Evolutionary conservation across 2,888 invertebrate species (phyloP).

Genomic region (Leptinotarsa peninsularis): DNA sequence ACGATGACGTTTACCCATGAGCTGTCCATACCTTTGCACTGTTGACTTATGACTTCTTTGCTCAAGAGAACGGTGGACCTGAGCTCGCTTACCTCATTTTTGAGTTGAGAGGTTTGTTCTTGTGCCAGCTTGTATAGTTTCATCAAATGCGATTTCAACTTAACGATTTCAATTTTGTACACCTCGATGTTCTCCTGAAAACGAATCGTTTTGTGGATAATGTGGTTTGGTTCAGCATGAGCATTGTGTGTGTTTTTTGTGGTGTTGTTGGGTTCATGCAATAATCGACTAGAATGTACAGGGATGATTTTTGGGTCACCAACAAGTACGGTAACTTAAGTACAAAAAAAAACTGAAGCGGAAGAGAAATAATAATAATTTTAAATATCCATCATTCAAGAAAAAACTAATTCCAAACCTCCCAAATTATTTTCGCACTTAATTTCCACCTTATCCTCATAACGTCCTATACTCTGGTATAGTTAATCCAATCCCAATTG

Average conservation of each 20-base stretch:
- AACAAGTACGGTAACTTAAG: slow-evolving; percentile 31
- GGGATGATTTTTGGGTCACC: slow-evolving; percentile 42
- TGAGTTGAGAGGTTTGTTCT: slow-evolving; percentile 71
- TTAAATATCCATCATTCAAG: too few relatives aligned
- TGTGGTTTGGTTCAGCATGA: not conserved
- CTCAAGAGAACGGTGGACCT: slow-evolving; percentile 40
- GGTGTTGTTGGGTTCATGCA: not conserved
- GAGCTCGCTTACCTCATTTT: slow-evolving; percentile 70
- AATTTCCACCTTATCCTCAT: too few relatives aligned
- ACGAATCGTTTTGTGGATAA: not conserved
- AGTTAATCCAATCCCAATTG: too few relatives aligned
- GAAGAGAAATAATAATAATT: slow-evolving; percentile 9
- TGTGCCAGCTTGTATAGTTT: slow-evolving; percentile 71
- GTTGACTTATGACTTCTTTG: slow-evolving; percentile 33
- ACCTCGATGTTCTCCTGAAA: slow-evolving; percentile 80
- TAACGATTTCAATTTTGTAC: slow-evolving; percentile 75
- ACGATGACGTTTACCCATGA: slow-evolving; percentile 70
- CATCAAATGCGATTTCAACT: slow-evolving; percentile 69
- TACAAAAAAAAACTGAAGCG: not conserved
- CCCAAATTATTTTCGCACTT: too few relatives aligned
- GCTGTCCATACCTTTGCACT: slow-evolving; percentile 54
- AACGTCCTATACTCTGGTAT: too few relatives aligned
- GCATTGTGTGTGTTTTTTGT: slow-evolving; percentile 1
- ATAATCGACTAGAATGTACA: not conserved
- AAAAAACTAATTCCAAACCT: too few relatives aligned